Conservation (phyloP, 2,797 vertebrate species). For the Acrossocheilus wenchowensis region DNA sequence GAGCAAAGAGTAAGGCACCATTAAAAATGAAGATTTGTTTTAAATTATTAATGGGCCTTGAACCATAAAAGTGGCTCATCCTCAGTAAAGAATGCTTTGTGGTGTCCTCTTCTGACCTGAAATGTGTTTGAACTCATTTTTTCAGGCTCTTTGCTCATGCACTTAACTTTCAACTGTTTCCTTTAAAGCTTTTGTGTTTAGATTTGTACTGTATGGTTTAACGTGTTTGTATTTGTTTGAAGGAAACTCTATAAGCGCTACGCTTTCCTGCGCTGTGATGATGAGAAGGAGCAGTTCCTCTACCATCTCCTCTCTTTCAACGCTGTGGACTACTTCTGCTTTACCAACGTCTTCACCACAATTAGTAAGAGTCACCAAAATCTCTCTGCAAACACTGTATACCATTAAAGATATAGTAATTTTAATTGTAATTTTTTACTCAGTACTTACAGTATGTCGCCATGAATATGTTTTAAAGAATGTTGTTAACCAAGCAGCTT, state of each 20-base stretch:
- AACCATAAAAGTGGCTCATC: constrained; percentile 73
- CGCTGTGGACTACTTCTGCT: constrained; percentile 98
- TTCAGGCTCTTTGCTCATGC: not conserved
- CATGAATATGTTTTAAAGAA: not conserved
- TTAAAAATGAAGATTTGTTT: constrained; percentile 71
- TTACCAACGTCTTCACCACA: constrained; percentile 98
- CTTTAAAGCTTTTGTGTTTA: not conserved
- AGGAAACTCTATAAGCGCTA: constrained; percentile 99
- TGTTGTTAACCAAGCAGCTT: not conserved
- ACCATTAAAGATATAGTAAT: not conserved
- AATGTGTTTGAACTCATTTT: not conserved
- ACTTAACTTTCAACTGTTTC: not conserved
- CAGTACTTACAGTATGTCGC: not conserved
- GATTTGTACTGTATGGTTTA: not conserved
- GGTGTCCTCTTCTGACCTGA: constrained; percentile 45
- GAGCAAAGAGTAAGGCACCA: constrained; percentile 58
- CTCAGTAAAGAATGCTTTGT: constrained; percentile 57
- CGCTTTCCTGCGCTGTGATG: constrained; percentile 96
- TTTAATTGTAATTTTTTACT: not conserved
- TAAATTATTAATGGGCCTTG: constrained; percentile 74
- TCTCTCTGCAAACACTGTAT: not conserved
- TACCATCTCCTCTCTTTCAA: constrained; percentile 99
- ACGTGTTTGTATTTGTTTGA: constrained; percentile 60
- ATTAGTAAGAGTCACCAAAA: constrained; percentile 83
- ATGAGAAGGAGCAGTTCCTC: constrained; percentile 98